phyloP scores from a whole-genome alignment of 2,888 invertebrate genomes.

The Ctena decussata region DNA sequence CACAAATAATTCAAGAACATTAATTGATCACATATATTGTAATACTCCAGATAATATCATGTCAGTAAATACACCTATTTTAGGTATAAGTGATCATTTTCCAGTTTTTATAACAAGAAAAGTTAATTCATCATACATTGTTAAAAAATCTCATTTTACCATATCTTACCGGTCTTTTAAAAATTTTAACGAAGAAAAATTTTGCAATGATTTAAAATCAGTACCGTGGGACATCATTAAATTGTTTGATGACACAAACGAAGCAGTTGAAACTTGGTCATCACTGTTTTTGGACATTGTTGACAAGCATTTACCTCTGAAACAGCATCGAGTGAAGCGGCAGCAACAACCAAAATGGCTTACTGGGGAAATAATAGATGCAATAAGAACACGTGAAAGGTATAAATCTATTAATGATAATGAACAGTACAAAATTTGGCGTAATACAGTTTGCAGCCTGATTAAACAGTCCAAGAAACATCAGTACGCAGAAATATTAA shows the following conservation, averaged over 20 bases:
- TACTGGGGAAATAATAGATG: background rate
- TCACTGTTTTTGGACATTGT: too few relatives aligned
- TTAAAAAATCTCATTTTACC: too few relatives aligned
- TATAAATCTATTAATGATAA: conserved; percentile 1
- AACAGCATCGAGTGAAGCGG: background rate
- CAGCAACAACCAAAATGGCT: background rate
- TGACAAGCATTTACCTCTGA: background rate
- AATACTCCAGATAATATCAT: too few relatives aligned
- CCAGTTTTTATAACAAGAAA: too few relatives aligned
- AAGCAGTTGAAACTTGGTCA: background rate
- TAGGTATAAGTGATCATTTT: conserved; percentile 1
- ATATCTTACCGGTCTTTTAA: too few relatives aligned
- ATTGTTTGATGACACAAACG: background rate
- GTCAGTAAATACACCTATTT: too few relatives aligned
- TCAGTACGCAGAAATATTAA: background rate
- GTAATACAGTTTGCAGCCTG: background rate
- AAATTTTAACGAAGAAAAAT: background rate
- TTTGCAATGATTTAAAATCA: conserved; percentile 4
- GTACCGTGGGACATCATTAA: background rate
- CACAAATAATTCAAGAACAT: too few relatives aligned
- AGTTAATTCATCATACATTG: too few relatives aligned
- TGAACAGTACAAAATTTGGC: background rate
- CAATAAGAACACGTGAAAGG: background rate
- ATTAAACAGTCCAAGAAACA: background rate
- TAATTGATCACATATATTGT: too few relatives aligned